Base-by-base conservation (phyloP, 2,888 invertebrate genomes). In the Andrena chrysosceles region DNA sequence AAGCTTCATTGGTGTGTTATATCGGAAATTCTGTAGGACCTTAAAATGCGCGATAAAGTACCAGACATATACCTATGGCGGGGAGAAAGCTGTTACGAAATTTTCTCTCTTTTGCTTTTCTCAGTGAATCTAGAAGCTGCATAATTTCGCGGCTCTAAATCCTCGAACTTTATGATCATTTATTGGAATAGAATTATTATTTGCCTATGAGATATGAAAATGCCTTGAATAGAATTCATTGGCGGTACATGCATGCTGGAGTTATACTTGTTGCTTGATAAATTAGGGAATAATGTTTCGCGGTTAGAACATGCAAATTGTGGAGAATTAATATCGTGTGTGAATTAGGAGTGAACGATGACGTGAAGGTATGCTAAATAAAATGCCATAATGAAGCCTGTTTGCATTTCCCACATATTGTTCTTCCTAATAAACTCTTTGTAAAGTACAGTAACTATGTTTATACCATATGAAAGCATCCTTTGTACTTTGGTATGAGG, bases 1-100 rank as follows among this genome's bases (percentile, higher is more conserved):
- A 66, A 33, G 66, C 54, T 68, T 56, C 83, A 52, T 59, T 62
- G 56, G 60, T 31, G 59, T 62, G 66, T 62, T 71, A 66, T 70
- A 70, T 67, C 49, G 74, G 60, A 78, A 71, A 74, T 83, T 74
- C 49, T 59, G 60, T 71, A 31, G 56, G 33, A 42, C 77, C 76
- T 83, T 82, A 71, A 76, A 82, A 60, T 67, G 20, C 8, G 70
- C 62, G 66, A 76, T 82, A 70, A 82, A 70, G 67, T 35, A 23
- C 0, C 56, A 48, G 67, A 72, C 68, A 71, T 77, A 71, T 67
- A 42, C 42, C 16, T 16, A 4, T 72, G 71, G 49, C 66, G 26
- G 23, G 33, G 71, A 49, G 62, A 63, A 82, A 72, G 59, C 77
- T 64, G 59, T 60, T 71, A 16, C 54, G 16, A 80, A 42, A 13